Percentiles rank a stretch among this genome's conserved stretches.
Evolutionary conservation across 2,113 vertebrate genomes (phyloP).

Genomic region (Propithecus coquereli): DNA sequence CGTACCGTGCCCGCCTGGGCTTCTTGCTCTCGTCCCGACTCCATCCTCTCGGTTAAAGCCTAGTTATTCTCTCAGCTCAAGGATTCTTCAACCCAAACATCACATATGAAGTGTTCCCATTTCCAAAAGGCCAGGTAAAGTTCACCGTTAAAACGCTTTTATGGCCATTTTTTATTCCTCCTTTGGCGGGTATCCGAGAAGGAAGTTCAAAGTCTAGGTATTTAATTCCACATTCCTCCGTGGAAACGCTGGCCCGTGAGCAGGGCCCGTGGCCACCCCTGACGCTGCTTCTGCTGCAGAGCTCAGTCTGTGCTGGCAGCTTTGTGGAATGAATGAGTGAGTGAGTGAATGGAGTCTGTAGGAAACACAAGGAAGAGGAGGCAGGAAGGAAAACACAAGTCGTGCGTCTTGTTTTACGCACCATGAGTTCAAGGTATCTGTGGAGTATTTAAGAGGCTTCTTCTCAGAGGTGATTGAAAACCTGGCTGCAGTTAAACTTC

Average conservation of each 20-base stretch:
- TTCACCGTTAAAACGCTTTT: background rate
- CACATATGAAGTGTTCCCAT: fast-evolving
- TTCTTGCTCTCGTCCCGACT: background rate
- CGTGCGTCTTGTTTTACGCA: no score
- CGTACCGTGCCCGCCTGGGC: fast-evolving
- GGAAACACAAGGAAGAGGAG: no score
- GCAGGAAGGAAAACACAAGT: no score
- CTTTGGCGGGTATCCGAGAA: background rate
- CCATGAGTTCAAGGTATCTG: no score
- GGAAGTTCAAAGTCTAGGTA: background rate
- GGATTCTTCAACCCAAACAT: background rate
- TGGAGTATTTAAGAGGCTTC: no score
- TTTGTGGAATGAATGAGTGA: no score
- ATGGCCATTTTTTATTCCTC: fast-evolving
- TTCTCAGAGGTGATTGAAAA: no score
- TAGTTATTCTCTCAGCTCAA: background rate
- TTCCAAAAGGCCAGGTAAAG: background rate
- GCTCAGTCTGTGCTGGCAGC: background rate
- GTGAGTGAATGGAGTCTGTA: no score
- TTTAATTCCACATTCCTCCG: fast-evolving
- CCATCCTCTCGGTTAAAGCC: background rate
- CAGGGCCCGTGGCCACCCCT: background rate
- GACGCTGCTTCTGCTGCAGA: fast-evolving
- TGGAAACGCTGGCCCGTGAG: fast-evolving
- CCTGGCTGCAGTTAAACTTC: no score